A percentile compares a stretch with the other conserved stretches of the same genome.
Conservation (phyloP, 2,888 invertebrate species). For the Lepidochitona cinerea region DNA sequence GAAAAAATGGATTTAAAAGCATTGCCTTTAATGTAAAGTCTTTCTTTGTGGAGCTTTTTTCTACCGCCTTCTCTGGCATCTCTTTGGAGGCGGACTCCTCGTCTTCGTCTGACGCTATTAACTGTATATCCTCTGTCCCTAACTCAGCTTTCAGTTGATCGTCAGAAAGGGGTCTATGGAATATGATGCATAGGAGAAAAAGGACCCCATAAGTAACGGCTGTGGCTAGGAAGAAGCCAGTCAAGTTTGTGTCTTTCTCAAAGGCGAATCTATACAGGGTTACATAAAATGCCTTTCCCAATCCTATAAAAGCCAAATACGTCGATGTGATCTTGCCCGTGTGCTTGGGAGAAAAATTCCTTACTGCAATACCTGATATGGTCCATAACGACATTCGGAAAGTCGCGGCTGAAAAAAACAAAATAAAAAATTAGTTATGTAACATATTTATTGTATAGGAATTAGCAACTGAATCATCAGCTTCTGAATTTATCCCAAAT, state of each 20-base stretch:
- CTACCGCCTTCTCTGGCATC: background rate
- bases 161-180: background rate
- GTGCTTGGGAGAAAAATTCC: background rate
- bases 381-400: constrained; percentile 2
- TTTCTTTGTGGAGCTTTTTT: background rate
- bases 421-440: too few species aligned
- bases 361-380: background rate
- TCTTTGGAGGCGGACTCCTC: background rate
- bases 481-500: too few species aligned
- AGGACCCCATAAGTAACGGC: background rate
- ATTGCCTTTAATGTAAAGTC: background rate
- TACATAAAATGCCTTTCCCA: background rate
- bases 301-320: background rate
- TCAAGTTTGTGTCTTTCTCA: background rate
- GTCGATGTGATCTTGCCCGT: background rate
- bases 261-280: background rate
- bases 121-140: background rate
- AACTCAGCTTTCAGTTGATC: background rate
- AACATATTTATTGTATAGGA: too few species aligned
- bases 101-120: background rate
- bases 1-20: background rate
- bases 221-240: background rate
- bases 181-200: background rate
- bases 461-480: too few species aligned
- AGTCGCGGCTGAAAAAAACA: background rate